phyloP scores from a whole-genome alignment of 2,888 invertebrate genomes.

The Sesia bembeciformis region DNA sequence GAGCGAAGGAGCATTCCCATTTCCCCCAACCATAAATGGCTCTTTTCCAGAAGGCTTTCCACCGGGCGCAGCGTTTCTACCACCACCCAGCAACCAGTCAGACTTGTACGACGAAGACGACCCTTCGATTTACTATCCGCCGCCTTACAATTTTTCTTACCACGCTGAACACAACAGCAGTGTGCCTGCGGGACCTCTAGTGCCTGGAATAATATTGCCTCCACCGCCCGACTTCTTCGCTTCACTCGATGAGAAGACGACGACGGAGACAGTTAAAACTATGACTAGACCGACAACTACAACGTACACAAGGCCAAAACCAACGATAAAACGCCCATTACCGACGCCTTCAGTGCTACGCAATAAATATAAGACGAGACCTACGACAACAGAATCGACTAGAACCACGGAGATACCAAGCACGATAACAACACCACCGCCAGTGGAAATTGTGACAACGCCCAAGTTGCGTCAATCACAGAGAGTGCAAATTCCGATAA shows the following conservation, averaged over 20 bases:
- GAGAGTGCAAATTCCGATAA: conserved; percentile 46
- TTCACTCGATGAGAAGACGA: conserved; percentile 73
- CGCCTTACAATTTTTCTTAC: conserved; percentile 91
- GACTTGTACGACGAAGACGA: conserved; percentile 92
- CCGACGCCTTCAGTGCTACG: conserved; percentile 42
- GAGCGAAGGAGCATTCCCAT: conserved; percentile 71
- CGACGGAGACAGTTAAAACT: conserved; percentile 39
- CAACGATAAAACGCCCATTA: conserved; percentile 40
- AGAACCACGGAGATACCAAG: conserved; percentile 52
- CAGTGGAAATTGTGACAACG: conserved; percentile 54
- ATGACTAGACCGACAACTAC: conserved; percentile 32
- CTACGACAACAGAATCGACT: conserved; percentile 49
- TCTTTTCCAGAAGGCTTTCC: conserved; percentile 73
- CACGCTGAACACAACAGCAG: conserved; percentile 83
- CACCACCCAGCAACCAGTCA: conserved; percentile 82
- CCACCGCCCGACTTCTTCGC: conserved; percentile 92
- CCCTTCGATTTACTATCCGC: conserved; percentile 92
- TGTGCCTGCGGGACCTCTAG: conserved; percentile 88
- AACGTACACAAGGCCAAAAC: conserved; percentile 41
- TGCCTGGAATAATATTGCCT: conserved; percentile 90
- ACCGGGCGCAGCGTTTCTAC: conserved; percentile 74
- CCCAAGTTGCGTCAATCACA: conserved; percentile 39
- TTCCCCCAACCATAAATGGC: conserved; percentile 73
- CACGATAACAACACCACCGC: conserved; percentile 46
- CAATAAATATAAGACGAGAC: conserved; percentile 54